These are phyloP conservation scores for Sakesphorus luctuosus DNA, from an alignment of 2,113 vertebrate species.

Conservation along the genomic window DNA sequence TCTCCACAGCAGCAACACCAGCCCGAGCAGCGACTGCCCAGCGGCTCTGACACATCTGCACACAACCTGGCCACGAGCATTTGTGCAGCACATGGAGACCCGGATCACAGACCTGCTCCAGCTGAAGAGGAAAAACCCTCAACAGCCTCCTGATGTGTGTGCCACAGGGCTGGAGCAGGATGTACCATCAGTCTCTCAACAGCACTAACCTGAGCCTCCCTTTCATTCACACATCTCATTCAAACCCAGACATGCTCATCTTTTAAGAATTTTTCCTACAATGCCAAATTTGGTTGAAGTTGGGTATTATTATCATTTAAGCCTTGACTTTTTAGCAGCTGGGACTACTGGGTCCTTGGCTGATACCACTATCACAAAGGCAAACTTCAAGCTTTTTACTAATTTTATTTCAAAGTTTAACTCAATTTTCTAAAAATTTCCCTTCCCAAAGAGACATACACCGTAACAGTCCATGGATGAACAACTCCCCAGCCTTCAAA, in stretches of 20 bases:
- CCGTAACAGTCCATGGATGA: background rate
- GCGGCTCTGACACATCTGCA: background rate
- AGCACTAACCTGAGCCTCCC: background rate
- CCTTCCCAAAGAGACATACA: background rate
- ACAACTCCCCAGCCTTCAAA: background rate
- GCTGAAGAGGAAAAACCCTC: background rate
- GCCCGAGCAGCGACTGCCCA: fast-evolving
- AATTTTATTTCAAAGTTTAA: background rate
- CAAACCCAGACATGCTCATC: background rate
- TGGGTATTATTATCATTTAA: background rate
- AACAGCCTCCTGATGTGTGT: background rate
- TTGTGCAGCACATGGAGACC: background rate
- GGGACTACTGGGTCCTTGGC: background rate
- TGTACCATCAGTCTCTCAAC: fast-evolving
- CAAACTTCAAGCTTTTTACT: background rate
- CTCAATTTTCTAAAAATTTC: background rate
- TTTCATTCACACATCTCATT: background rate
- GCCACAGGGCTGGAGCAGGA: background rate
- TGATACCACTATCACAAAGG: background rate
- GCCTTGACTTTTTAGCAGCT: background rate
- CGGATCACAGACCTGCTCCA: background rate
- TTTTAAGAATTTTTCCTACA: background rate
- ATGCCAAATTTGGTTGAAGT: background rate
- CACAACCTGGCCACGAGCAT: background rate
- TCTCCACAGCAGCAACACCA: background rate